Base-by-base conservation (phyloP, 2,888 invertebrate genomes). In the Plebejus argus region DNA sequence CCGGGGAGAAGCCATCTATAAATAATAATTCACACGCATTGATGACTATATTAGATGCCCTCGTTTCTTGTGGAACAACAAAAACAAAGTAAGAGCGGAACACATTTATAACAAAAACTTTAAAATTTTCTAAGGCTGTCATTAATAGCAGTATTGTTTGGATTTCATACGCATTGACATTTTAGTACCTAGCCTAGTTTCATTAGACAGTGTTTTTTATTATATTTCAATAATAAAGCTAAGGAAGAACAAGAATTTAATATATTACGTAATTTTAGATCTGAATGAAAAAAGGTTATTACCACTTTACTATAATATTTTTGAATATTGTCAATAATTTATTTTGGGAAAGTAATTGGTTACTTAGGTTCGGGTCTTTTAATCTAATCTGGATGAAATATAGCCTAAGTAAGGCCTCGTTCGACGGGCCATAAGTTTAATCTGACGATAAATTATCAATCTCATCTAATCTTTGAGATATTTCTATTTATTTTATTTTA, bases 1-100 rank as follows among this genome's bases (percentile, higher is more conserved):
- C 74, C 28, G 74, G 74, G 15, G 23, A 53, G 49, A 20, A 49
- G 12, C 66, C 66, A 23, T 53, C 74, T 74, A 33, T 74, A 20
- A 23, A 74, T 74, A 74, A 74, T 28, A 28, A 53, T 74, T 74
- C 74, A 74, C 74, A 74, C 74, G 74, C 74, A 74, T 74, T n/a
- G 74, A 53, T n/a, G 8, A 35, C 35, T 71, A 39, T 71, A 39
- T 35, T 66, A 66, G 66, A 66, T 1, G 28, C 23, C 66, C 66
- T 66, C 66, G 12, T 66, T 66, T 66, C 15, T 28, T 28, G 28
- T 66, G 66, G 28, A 66, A 66, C 15, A 66, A 66, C 18, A 33
- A 66, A 66, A 66, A 66, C 5, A 28, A 28, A 66, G 15, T 66
- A 66, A 66, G 6, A 66, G 66, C 12, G 28, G 4, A 66, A 28